Evolutionary conservation across 2,797 vertebrate genomes (phyloP).

Genomic region (Phalanger gymnotis): DNA sequence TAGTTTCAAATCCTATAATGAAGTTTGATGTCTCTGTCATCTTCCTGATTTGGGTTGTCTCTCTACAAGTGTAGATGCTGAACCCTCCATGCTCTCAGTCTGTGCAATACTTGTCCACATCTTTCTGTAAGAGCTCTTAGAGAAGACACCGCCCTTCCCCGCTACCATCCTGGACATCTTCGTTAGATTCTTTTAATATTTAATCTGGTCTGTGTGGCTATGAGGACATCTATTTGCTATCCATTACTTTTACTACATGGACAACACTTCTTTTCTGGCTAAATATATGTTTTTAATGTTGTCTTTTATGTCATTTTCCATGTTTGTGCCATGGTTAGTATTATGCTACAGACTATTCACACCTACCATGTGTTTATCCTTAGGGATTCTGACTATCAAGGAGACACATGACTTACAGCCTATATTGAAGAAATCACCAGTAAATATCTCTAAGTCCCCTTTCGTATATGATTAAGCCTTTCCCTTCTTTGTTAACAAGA

Average conservation of each 20-base stretch:
- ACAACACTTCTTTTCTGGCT: neutral
- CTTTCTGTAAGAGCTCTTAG: neutral
- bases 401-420: too few species aligned
- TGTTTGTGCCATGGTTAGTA: neutral
- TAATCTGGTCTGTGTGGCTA: neutral
- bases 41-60: neutral
- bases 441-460: neutral
- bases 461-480: neutral
- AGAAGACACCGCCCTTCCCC: neutral
- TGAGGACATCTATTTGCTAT: neutral
- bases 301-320: neutral
- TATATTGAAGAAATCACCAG: neutral
- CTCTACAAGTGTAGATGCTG: neutral
- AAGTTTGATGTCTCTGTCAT: neutral
- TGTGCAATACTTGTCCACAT: neutral
- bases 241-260: neutral
- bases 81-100: neutral
- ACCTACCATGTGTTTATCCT: neutral
- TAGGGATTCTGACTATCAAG: too few species aligned
- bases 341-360: neutral
- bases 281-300: neutral
- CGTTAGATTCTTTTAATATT: neutral
- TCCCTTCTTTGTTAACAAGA: neutral
- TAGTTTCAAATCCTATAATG: too few species aligned
- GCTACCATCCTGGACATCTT: neutral